A percentile compares a stretch with the other conserved stretches of the same genome.
Evolutionary conservation across 2,797 vertebrate species (phyloP).

Genomic region (Amphiprion clarkii): DNA sequence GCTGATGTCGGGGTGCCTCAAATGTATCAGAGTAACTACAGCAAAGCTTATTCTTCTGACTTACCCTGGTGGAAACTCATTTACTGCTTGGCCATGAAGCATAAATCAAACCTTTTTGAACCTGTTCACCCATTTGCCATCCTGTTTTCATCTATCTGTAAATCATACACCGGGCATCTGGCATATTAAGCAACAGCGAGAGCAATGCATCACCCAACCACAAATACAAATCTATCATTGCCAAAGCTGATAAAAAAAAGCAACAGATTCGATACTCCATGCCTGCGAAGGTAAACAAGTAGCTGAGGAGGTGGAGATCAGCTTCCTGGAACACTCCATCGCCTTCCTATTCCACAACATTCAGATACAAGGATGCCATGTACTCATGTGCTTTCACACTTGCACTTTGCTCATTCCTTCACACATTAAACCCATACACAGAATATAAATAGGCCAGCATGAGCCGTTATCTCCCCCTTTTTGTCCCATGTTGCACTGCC

Average conservation of each 20-base stretch:
- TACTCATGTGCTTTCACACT: constrained; percentile 40
- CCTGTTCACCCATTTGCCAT: constrained; percentile 16
- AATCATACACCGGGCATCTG: constrained; percentile 22
- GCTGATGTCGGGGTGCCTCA: background rate
- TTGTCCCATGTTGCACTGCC: constrained; percentile 33
- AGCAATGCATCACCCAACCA: constrained; percentile 43
- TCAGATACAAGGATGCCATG: constrained; percentile 15
- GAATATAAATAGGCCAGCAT: constrained; percentile 44
- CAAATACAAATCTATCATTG: constrained; percentile 41
- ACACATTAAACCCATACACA: constrained; percentile 26
- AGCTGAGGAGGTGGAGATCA: constrained; percentile 16
- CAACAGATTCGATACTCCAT: constrained; percentile 42
- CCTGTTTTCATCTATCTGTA: constrained; percentile 21
- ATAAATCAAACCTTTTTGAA: constrained; percentile 19
- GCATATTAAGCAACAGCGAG: constrained; percentile 17
- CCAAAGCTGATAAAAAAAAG: constrained; percentile 18
- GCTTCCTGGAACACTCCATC: constrained; percentile 9
- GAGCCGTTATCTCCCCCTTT: constrained; percentile 21
- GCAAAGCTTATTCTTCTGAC: background rate
- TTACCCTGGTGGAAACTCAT: constrained; percentile 2
- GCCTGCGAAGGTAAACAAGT: constrained; percentile 43
- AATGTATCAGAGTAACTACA: background rate
- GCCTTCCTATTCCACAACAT: constrained; percentile 14
- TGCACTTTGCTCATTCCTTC: constrained; percentile 54
- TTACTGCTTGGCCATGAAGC: background rate